A percentile compares a stretch with the other conserved stretches of the same genome.
phyloP scores from a whole-genome alignment of 2,797 vertebrate species.

The Rhinella marina region DNA sequence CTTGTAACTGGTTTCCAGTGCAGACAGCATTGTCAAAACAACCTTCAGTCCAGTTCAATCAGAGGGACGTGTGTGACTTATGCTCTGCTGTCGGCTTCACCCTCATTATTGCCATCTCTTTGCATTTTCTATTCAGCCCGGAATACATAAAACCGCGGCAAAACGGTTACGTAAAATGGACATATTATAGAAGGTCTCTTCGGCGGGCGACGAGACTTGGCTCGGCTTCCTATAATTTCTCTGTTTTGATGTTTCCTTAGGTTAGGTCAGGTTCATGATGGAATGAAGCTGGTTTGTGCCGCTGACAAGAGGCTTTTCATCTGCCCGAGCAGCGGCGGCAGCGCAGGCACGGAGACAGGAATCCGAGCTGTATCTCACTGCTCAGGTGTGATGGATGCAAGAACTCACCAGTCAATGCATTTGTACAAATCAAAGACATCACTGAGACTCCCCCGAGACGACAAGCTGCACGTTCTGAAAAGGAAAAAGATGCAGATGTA shows the following conservation, averaged over 20 bases:
- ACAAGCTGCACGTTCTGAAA: not conserved
- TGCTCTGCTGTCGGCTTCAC: not conserved
- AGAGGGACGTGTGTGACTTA: not conserved
- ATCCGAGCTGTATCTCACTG: conserved; percentile 44
- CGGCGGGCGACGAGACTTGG: not conserved
- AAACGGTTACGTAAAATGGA: not conserved
- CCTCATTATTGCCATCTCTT: conserved; percentile 5
- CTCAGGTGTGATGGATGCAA: conserved; percentile 27
- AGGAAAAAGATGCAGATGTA: not conserved
- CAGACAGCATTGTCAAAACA: conserved; percentile 44
- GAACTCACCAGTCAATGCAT: conserved; percentile 26
- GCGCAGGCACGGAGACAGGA: conserved; percentile 23
- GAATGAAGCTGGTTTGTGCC: conserved; percentile 25
- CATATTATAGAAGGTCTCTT: not conserved
- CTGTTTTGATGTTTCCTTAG: conserved; percentile 18
- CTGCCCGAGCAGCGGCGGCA: conserved; percentile 30
- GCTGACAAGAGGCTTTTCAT: conserved; percentile 24
- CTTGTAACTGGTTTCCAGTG: conserved; percentile 41
- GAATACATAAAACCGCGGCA: not conserved
- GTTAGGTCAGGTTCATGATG: conserved; percentile 22
- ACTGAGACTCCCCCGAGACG: too few relatives aligned
- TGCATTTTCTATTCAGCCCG: not conserved
- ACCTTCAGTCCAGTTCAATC: conserved; percentile 42
- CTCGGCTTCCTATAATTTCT: not conserved
- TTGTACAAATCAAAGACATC: conserved; percentile 18